These are phyloP conservation scores for Uropetala carovei DNA, from an alignment of 2,888 invertebrate genomes.

Conservation along the genomic window DNA sequence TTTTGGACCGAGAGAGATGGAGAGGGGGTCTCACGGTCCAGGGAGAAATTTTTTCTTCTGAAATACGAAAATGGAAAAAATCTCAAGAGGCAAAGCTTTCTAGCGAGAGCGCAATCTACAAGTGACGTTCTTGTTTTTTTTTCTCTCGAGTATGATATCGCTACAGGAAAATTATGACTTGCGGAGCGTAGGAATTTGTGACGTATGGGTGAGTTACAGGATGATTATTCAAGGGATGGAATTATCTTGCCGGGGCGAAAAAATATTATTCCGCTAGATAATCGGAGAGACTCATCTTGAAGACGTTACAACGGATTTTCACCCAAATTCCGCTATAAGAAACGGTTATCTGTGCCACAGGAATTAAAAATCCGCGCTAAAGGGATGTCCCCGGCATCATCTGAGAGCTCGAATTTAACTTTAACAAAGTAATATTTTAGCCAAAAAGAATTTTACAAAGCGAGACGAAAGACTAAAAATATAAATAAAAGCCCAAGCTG, in stretches of 20 bases:
- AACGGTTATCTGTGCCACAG: no score
- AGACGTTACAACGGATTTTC: slow-evolving; percentile 8
- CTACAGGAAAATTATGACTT: slow-evolving; percentile 32
- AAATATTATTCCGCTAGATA: not conserved
- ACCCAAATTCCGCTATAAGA: slow-evolving; percentile 6
- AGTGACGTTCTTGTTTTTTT: slow-evolving; percentile 38
- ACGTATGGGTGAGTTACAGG: slow-evolving; percentile 22
- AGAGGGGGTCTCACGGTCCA: slow-evolving; percentile 13
- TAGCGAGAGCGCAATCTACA: slow-evolving; percentile 46
- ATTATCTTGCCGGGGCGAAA: not conserved
- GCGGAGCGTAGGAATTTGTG: slow-evolving; percentile 16
- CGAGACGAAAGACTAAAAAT: no score
- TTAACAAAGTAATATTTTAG: no score
- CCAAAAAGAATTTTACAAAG: no score
- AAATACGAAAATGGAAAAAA: not conserved
- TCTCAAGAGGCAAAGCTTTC: not conserved
- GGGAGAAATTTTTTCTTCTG: not conserved
- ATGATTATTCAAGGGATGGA: slow-evolving; percentile 44
- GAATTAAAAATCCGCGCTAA: no score
- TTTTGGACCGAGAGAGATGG: not conserved
- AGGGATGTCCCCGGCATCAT: no score
- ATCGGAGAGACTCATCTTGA: not conserved
- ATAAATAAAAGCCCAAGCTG: no score
- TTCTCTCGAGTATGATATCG: not conserved
- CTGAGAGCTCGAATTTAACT: no score